Conservation (phyloP, 2,113 vertebrate species). For the Corvus hawaiiensis region DNA sequence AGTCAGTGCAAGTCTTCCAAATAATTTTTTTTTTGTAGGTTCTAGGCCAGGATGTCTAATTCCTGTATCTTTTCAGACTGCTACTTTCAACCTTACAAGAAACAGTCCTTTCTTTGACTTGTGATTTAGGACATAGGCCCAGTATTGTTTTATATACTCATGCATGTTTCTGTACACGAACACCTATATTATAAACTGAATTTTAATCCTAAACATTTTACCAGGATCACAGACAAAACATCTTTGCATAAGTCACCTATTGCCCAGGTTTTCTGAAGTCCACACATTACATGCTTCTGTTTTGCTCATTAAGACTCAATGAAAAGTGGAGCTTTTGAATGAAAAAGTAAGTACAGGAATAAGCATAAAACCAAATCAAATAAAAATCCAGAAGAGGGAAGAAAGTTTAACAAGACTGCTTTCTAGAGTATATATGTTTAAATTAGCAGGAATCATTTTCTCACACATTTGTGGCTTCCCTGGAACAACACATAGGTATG, state of each 20-base stretch:
- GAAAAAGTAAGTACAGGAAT: neutral
- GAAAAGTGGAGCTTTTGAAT: neutral
- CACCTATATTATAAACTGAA: neutral
- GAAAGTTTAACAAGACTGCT: neutral
- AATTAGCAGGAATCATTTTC: neutral
- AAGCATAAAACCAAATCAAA: neutral
- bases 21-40: neutral
- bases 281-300: neutral
- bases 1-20: neutral
- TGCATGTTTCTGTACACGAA: neutral
- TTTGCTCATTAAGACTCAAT: neutral
- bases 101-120: neutral
- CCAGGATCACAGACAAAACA: neutral
- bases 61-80: neutral
- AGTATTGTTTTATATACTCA: neutral
- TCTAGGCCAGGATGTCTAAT: neutral
- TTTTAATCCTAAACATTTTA: neutral
- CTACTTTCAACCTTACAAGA: neutral
- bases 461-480: neutral
- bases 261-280: neutral
- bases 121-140: neutral
- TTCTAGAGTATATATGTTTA: neutral
- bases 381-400: neutral
- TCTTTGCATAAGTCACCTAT: neutral
- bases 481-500: neutral